Conservation (phyloP, 2,888 invertebrate genomes). For the Himalopsyche japonica region DNA sequence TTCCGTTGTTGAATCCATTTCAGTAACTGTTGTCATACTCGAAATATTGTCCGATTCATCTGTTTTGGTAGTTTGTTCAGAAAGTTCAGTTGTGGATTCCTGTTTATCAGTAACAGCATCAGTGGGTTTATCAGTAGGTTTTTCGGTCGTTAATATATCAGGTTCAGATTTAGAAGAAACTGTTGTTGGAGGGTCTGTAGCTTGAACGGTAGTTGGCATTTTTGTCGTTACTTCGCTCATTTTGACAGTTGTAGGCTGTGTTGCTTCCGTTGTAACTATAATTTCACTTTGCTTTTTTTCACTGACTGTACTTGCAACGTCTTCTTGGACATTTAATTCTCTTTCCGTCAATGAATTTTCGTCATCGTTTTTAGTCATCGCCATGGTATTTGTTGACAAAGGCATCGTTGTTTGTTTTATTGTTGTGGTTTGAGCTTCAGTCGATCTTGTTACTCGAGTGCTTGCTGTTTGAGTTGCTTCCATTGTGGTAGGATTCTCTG, state of each 20-base stretch:
- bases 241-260: constrained; percentile 1
- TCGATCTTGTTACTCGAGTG: background rate
- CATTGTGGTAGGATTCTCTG: background rate
- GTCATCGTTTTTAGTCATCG: background rate
- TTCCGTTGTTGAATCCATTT: background rate
- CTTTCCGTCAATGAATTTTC: too few species aligned
- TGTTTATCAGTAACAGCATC: constrained; percentile 18
- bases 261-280: background rate
- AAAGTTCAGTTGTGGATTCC: constrained; percentile 1
- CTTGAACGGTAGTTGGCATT: constrained; percentile 21
- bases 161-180: background rate
- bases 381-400: background rate
- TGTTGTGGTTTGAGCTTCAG: background rate
- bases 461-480: background rate
- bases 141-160: background rate
- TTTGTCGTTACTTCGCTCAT: constrained; percentile 5
- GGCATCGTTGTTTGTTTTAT: background rate
- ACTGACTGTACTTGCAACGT: background rate
- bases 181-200: constrained; percentile 22
- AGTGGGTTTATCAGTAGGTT: background rate
- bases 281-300: background rate
- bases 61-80: background rate
- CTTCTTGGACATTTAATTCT: too few species aligned
- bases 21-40: background rate
- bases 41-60: background rate